Evolutionary conservation across 2,797 vertebrate species (phyloP), one percentile per base, ranked within the genome.

Genomic region (Micromesistius poutassou): DNA sequence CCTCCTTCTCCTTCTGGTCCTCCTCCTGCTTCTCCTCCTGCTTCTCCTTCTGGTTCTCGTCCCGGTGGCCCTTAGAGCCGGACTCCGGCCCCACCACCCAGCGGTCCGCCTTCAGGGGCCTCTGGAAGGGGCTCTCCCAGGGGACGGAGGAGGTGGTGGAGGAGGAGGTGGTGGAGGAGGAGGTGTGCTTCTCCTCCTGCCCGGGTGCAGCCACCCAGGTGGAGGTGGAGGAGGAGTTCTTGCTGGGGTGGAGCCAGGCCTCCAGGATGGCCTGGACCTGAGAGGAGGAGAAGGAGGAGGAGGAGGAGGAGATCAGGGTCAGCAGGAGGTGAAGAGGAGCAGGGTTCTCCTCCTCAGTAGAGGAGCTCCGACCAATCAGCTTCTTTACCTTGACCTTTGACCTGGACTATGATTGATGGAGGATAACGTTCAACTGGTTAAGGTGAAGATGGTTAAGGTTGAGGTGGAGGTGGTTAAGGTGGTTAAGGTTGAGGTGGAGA

Each of bases 171-270:
- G 86, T 78, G 71, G 85, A 85, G 79, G 82, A 78, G 46, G 55
- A 85, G 79, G 82, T 88, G 83, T 77, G 82, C 36, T 86, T 93
- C 68, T 95, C 82, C 31, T 77, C 94, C 0, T 6, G 75, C 55
- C 72, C 86, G 5, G 88, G 86, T 74, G 92, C 93, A 77, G 94
- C 94, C 74, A 91, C 66, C 88, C 74, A 95, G 79, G 75, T 77
- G 30, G 72, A 91, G 50, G 3, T 76, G 42, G 77, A n/a, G 8
- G 81, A 71, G 71, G 72, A 78, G 70, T 84, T 85, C 71, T 87
- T 93, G 33, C 87, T 70, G 0, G 95, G 94, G 82, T 93, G 92
- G 1, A 98, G 95, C 97, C 97, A 99, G 71, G 85, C 82, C 31
- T 77, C 88, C 74, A 95, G 87, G 76, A 92, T 91, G 76, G 92